These are phyloP conservation scores for Orchesella flavescens DNA, from an alignment of 2,888 invertebrate genomes.

Conservation along the genomic window DNA sequence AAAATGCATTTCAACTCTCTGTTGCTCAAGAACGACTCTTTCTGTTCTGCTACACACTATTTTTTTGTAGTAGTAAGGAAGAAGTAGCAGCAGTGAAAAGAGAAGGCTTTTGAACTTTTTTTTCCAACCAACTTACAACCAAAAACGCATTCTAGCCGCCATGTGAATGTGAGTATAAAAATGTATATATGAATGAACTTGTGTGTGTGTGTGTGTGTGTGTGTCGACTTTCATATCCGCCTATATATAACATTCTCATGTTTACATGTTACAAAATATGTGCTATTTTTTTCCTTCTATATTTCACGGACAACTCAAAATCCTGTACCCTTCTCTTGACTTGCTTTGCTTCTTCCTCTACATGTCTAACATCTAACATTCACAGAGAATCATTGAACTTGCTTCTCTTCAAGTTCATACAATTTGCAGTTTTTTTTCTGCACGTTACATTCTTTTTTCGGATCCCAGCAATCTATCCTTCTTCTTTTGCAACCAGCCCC, in stretches of 20 bases:
- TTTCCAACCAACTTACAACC: constrained; percentile 23
- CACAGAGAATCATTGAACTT: constrained; percentile 53
- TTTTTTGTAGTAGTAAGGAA: too few species aligned
- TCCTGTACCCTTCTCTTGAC: background rate
- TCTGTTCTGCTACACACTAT: too few species aligned
- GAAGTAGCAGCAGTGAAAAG: too few species aligned
- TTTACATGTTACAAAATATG: background rate
- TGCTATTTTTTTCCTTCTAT: background rate
- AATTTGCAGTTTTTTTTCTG: constrained; percentile 24
- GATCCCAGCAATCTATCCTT: too few species aligned
- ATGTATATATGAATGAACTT: background rate
- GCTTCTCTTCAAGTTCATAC: constrained; percentile 39
- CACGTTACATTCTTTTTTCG: background rate
- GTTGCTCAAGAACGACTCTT: background rate
- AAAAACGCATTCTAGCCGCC: constrained; percentile 36
- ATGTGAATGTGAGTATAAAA: background rate
- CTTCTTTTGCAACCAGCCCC: too few species aligned
- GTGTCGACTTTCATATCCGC: background rate
- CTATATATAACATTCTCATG: background rate
- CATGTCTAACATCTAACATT: background rate
- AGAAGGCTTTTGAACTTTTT: constrained; percentile 53
- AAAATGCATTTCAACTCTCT: constrained; percentile 47
- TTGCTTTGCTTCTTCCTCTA: background rate
- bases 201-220: constrained; percentile 16
- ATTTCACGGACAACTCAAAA: constrained; percentile 6